Conservation (phyloP, 2,113 vertebrate genomes). For the Spea multiplicata region DNA sequence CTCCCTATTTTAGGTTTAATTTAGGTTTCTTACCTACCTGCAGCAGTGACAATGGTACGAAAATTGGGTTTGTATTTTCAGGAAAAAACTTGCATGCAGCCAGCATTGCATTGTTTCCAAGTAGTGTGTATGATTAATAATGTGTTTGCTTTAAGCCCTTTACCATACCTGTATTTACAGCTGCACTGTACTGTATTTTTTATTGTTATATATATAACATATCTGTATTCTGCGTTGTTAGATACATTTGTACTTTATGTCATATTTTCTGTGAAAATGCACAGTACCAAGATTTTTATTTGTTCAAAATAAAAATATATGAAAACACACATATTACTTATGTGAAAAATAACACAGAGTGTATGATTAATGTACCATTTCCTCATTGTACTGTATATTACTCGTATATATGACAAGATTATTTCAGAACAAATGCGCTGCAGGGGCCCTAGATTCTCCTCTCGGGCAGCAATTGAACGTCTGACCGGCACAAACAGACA, state of each 20-base stretch:
- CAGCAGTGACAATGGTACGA: no score
- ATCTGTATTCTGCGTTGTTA: neutral
- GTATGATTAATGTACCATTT: no score
- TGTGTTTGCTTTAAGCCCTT: neutral
- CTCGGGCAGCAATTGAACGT: no score
- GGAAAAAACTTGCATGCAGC: neutral
- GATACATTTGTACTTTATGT: neutral
- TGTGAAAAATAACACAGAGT: neutral
- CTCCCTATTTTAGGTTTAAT: no score
- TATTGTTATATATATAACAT: neutral
- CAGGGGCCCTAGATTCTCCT: no score
- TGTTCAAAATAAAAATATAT: neutral
- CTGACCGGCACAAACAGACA: no score
- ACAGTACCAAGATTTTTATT: conserved; percentile 4
- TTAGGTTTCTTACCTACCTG: no score
- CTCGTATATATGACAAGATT: no score
- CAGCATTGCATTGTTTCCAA: neutral
- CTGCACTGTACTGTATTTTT: neutral
- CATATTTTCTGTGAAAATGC: conserved; percentile 44
- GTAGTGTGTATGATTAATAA: neutral
- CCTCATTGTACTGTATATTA: no score
- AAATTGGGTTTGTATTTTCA: no score
- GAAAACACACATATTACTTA: neutral
- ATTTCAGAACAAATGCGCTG: no score
- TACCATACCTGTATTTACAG: no score